Conservation (phyloP, 30 jellyfish, hydroid and myxozoan species). For the Sanderia malayensis region DNA sequence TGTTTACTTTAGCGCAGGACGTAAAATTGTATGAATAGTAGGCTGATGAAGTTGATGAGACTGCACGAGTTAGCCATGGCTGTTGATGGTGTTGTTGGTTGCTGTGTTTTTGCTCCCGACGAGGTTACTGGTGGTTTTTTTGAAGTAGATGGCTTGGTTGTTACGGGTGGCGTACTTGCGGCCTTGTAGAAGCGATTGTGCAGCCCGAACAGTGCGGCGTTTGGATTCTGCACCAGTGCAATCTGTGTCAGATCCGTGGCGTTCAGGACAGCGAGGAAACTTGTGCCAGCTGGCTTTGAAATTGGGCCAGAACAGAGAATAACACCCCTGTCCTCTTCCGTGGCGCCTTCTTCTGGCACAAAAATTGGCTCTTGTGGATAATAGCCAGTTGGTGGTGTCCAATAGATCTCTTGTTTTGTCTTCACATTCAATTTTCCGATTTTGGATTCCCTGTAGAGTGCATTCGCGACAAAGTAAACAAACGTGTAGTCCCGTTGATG, state of each 20-base stretch:
- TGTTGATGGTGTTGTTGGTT: background rate
- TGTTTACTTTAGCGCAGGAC: no score
- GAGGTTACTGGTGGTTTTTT: no score
- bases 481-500: slow-evolving; percentile 54
- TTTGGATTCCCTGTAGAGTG: slow-evolving; percentile 34
- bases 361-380: slow-evolving; percentile 67
- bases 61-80: background rate
- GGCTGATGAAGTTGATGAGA: background rate
- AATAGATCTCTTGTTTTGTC: slow-evolving; percentile 26
- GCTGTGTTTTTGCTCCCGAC: no score
- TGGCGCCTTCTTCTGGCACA: slow-evolving; percentile 28
- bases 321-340: slow-evolving; percentile 52
- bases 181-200: slow-evolving; percentile 48
- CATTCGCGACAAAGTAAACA: slow-evolving; percentile 40
- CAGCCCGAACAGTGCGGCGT: slow-evolving; percentile 41
- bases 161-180: no score
- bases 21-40: no score
- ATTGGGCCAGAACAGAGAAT: slow-evolving; percentile 56
- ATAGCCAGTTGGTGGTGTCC: slow-evolving; percentile 59
- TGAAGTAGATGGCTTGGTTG: no score
- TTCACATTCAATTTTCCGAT: slow-evolving; percentile 46
- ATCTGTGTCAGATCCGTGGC: slow-evolving; percentile 49
- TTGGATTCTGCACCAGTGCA: slow-evolving; percentile 51
- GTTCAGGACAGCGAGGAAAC: slow-evolving; percentile 44
- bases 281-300: slow-evolving; percentile 48